A percentile compares a stretch with the other conserved stretches of the same genome.
Evolutionary conservation across 2,113 vertebrate species (phyloP).

Genomic region (Leucoraja erinaceus): DNA sequence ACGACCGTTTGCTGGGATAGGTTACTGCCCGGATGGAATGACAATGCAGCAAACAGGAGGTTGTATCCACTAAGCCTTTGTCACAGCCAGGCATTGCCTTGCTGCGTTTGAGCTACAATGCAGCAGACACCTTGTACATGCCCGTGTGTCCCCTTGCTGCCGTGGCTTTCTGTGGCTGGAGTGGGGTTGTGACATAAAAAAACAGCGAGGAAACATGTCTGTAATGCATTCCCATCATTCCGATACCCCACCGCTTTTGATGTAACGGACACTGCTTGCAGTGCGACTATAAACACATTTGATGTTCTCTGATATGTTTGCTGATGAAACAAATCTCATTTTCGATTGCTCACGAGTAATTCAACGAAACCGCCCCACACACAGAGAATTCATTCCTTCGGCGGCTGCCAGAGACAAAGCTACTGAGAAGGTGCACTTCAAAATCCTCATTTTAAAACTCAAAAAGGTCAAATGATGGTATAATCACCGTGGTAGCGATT

Average conservation of each 20-base stretch:
- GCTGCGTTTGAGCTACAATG: neutral
- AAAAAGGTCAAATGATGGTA: slow-evolving; percentile 23
- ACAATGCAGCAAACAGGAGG: neutral
- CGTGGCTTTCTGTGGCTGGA: neutral
- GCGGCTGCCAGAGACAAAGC: neutral
- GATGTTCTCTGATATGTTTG: neutral
- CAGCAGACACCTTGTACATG: neutral
- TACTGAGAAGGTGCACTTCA: slow-evolving; percentile 16
- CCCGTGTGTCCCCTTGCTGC: neutral
- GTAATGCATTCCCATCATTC: neutral
- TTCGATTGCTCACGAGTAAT: neutral
- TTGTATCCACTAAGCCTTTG: neutral
- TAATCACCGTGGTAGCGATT: slow-evolving; percentile 14
- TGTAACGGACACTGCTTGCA: neutral
- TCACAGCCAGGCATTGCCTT: neutral
- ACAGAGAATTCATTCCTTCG: neutral
- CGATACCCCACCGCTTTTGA: neutral
- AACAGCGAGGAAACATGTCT: neutral
- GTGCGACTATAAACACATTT: neutral
- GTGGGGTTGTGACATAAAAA: neutral
- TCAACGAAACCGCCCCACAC: neutral
- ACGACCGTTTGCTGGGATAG: neutral
- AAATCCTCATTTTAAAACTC: slow-evolving; percentile 21
- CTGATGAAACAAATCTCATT: slow-evolving; percentile 15
- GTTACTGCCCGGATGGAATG: neutral